These are phyloP conservation scores for Sebastes kiyomatsui DNA, from an alignment of 2,797 vertebrate genomes.

Conservation along the genomic window DNA sequence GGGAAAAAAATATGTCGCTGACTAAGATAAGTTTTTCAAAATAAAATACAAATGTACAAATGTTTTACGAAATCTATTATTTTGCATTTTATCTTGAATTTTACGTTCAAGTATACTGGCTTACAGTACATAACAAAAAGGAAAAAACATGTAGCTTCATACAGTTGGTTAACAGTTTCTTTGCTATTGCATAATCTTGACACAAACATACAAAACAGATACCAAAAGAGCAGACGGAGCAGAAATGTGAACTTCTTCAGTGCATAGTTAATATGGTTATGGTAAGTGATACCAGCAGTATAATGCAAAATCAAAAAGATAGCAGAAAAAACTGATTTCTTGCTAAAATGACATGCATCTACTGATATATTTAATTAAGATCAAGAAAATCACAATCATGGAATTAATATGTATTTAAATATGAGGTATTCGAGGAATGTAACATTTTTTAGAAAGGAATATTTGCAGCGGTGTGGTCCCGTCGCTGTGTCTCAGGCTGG, in stretches of 20 bases:
- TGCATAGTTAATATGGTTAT: conserved; percentile 31
- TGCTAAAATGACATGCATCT: neutral
- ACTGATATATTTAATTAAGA: neutral
- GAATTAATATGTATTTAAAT: neutral
- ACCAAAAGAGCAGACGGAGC: neutral
- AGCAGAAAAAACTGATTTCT: neutral
- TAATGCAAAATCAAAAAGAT: neutral
- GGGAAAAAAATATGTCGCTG: neutral
- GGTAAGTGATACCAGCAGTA: neutral
- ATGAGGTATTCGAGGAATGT: conserved; percentile 23
- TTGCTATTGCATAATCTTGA: neutral
- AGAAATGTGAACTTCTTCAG: neutral
- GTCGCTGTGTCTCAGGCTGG: conserved; percentile 41
- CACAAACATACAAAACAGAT: neutral
- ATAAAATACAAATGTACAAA: no score
- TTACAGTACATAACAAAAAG: no score
- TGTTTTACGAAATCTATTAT: no score
- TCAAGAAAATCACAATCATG: neutral
- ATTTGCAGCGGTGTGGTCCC: neutral
- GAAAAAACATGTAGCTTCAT: no score
- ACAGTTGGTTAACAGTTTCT: neutral
- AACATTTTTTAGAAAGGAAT: neutral
- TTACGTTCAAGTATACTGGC: no score
- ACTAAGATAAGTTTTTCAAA: neutral
- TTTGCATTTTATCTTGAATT: no score